Base-by-base conservation (phyloP, 2,888 invertebrate genomes). In the Zaprionus lineosus region DNA sequence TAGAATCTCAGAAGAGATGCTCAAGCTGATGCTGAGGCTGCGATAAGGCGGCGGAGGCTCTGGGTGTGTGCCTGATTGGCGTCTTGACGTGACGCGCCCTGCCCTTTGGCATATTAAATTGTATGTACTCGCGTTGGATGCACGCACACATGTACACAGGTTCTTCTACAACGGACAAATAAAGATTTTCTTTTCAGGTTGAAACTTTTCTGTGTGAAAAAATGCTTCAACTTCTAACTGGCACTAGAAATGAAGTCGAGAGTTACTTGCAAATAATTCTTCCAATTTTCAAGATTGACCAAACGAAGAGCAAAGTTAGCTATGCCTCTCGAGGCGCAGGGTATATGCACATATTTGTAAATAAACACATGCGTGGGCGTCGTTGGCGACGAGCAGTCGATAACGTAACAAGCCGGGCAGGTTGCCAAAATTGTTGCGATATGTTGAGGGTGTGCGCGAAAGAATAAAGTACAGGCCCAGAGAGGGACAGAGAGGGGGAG, bases 381-480 rank as follows among this genome's bases (percentile, higher is more conserved):
- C 62, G 47, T 48, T 66, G 69, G 66, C 73, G 60, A 62, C 62
- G 66, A 58, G 58, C 64, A 61, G 61, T 60, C 70, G 70, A 74
- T 74, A 81, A 62, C 73, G 78, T 61, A 78, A 78, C 62, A 59
- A 66, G 75, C 56, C 78, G 71, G 78, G 78, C 78, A 79, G 59
- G 59, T 71, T 75, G 78, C 78, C 78, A 79, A 79, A 67, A 68
- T 65, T 68, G 71, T 68, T 70, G 78, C 74, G 81, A 75, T 81
- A 48, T 29, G 46, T 21, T 19, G 70, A 64, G 68, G 68, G 68
- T 68, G 68, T 68, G 68, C 36, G 26, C 15, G 7, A 39, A n/a
- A n/a, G n/a, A n/a, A 11, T 2, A 16, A 34, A 12, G 9, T 14
- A 14, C n/a, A n/a, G n/a, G n/a, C n/a, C n/a, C n/a, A n/a, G n/a